These are phyloP conservation scores for Cepaea hortensis DNA, from an alignment of 2,888 invertebrate genomes.

Conservation along the genomic window DNA sequence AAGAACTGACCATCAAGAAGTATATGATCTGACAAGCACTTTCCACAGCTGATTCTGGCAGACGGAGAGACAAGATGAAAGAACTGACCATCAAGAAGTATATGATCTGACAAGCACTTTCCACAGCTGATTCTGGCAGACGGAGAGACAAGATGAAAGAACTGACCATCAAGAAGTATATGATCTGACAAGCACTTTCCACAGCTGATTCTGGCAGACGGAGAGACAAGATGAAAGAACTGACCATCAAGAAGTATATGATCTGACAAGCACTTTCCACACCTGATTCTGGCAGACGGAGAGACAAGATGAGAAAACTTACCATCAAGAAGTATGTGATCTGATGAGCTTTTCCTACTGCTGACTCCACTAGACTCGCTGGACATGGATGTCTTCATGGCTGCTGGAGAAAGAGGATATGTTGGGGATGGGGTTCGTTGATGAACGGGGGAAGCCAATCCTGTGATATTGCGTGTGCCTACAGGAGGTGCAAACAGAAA, in stretches of 20 bases:
- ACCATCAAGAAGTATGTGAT: constrained; percentile 74
- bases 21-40: no score
- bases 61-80: neutral
- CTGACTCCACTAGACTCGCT: constrained; percentile 93
- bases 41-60: no score
- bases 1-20: no score
- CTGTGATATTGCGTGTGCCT: constrained; percentile 57
- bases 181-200: no score
- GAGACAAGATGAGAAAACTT: constrained; percentile 47
- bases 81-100: constrained; percentile 72
- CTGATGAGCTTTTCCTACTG: constrained; percentile 92
- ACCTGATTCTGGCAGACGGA: constrained; percentile 88
- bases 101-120: constrained; percentile 87
- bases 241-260: constrained; percentile 73
- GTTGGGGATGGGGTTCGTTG: constrained; percentile 69
- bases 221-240: constrained; percentile 24
- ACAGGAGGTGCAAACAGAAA: constrained; percentile 15
- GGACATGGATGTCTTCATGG: constrained; percentile 65
- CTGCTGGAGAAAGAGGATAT: constrained; percentile 58
- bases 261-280: constrained; percentile 91
- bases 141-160: neutral
- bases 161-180: no score
- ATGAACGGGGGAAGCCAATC: constrained; percentile 62
- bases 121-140: constrained; percentile 95
- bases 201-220: neutral